A percentile compares a stretch with the other conserved stretches of the same genome.
Evolutionary conservation across 2,888 invertebrate species (phyloP).

Genomic region (Epiblema foenella): DNA sequence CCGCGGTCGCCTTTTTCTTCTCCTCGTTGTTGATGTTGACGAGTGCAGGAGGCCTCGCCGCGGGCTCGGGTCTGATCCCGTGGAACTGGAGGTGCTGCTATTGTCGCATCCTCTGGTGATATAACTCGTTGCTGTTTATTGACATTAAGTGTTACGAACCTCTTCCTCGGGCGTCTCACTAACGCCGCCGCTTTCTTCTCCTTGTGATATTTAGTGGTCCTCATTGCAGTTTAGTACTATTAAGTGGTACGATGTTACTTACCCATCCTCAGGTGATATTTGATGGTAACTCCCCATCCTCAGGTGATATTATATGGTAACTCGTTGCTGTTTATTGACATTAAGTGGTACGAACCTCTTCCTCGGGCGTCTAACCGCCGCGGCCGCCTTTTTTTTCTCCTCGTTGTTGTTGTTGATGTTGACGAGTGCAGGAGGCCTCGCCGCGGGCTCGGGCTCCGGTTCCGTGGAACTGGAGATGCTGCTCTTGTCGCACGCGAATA

Average conservation of each 20-base stretch:
- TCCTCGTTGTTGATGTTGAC: slow-evolving; percentile 69
- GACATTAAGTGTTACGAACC: too few relatives aligned
- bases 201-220: background rate
- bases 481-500: slow-evolving; percentile 79
- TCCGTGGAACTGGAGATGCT: slow-evolving; percentile 73
- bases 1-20: slow-evolving; percentile 58
- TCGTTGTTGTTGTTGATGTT: slow-evolving; percentile 71
- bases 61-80: slow-evolving; percentile 56
- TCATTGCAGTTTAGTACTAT: background rate
- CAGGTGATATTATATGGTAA: too few relatives aligned
- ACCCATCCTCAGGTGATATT: too few relatives aligned
- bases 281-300: slow-evolving; percentile 39
- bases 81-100: slow-evolving; percentile 72
- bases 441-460: slow-evolving; percentile 53
- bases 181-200: too few relatives aligned
- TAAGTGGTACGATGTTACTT: background rate
- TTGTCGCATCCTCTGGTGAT: too few relatives aligned
- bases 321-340: background rate
- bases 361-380: slow-evolving; percentile 61
- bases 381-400: slow-evolving; percentile 65
- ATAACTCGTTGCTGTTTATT: too few relatives aligned
- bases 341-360: slow-evolving; percentile 56
- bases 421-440: slow-evolving; percentile 58
- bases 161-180: too few relatives aligned
- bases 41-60: slow-evolving; percentile 52